A percentile compares a stretch with the other conserved stretches of the same genome.
These are phyloP conservation scores for Molanna angustata DNA, from an alignment of 2,888 invertebrate genomes.

Conservation along the genomic window DNA sequence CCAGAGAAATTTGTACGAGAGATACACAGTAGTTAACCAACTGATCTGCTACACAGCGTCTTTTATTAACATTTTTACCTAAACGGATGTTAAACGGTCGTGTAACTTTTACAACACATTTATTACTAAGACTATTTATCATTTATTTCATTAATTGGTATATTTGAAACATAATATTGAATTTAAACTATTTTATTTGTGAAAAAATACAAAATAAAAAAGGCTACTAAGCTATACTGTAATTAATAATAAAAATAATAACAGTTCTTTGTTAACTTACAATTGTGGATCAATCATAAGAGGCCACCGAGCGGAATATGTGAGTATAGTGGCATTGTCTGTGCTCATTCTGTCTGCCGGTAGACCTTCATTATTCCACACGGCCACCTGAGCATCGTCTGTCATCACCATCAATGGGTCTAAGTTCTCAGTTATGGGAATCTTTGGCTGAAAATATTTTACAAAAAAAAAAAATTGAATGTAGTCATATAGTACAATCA, in stretches of 20 bases:
- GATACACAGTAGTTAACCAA: no score
- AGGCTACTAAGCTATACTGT: no score
- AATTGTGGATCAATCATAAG: slow-evolving; percentile 92
- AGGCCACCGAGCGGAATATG: slow-evolving; percentile 89
- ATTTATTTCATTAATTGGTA: neutral
- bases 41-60: no score
- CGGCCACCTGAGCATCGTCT: slow-evolving; percentile 88
- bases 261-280: slow-evolving; percentile 41
- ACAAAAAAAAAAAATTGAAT: no score
- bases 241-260: neutral
- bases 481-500: no score
- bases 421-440: slow-evolving; percentile 74
- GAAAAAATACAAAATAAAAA: neutral
- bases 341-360: slow-evolving; percentile 92
- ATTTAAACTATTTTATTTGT: no score
- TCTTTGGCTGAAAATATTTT: slow-evolving; percentile 59
- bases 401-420: slow-evolving; percentile 85
- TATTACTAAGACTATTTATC: neutral
- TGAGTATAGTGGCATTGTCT: slow-evolving; percentile 90
- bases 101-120: no score
- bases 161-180: no score
- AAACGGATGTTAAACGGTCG: no score
- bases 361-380: slow-evolving; percentile 93
- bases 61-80: no score
- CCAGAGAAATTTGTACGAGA: no score